Conservation (phyloP, 2,888 invertebrate species). For the Chelonus formosanus region DNA sequence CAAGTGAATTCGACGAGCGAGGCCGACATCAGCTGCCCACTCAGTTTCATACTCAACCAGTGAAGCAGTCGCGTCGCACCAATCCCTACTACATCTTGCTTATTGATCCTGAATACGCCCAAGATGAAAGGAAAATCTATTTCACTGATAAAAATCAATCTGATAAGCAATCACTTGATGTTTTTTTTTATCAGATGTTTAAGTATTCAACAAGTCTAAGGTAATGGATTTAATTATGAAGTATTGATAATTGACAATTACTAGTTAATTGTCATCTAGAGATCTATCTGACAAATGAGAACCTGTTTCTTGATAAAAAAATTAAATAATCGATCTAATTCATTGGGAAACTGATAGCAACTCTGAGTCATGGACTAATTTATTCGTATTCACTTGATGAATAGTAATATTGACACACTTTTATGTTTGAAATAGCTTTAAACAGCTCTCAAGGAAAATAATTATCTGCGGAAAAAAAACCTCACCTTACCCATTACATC, state of each 20-base stretch:
- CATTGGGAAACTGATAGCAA: not conserved
- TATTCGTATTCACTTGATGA: conserved; percentile 6
- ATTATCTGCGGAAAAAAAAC: conserved; percentile 8
- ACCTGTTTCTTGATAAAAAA: not conserved
- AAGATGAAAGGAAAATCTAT: conserved; percentile 21
- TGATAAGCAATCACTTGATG: not conserved
- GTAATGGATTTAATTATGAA: too few species aligned
- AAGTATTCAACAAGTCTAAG: too few species aligned
- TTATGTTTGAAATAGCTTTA: conserved; percentile 2
- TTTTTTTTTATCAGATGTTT: too few species aligned
- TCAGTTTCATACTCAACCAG: conserved; percentile 26
- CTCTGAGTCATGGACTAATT: conserved; percentile 1
- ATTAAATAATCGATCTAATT: not conserved
- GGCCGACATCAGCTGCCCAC: conserved; percentile 36
- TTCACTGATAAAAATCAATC: not conserved
- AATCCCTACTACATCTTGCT: conserved; percentile 32
- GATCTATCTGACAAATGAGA: not conserved
- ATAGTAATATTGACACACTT: conserved; percentile 25
- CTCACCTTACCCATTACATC: conserved; percentile 15
- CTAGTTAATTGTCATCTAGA: too few species aligned
- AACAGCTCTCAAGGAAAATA: conserved; percentile 16
- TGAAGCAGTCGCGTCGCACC: conserved; percentile 29
- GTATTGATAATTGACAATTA: too few species aligned
- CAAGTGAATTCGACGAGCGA: conserved; percentile 32
- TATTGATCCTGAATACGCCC: conserved; percentile 42